A percentile compares a stretch with the other conserved stretches of the same genome.
Conservation (phyloP, 2,113 vertebrate genomes). For the Sorex araneus region DNA sequence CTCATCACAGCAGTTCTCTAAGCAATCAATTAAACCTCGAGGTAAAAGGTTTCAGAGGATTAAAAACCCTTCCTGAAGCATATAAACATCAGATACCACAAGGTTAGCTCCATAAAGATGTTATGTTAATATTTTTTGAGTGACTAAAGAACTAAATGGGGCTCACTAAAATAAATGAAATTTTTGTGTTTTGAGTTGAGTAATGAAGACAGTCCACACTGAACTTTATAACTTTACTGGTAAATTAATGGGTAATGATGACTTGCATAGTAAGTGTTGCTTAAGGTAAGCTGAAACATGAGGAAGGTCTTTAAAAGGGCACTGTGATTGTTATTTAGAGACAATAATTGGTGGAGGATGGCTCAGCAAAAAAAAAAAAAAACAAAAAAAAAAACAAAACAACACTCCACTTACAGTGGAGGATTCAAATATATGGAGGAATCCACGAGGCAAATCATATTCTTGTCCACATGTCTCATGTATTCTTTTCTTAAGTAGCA, state of each 20-base stretch:
- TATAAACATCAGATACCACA: background rate
- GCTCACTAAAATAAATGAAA: background rate
- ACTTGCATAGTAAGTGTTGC: background rate
- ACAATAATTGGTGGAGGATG: background rate
- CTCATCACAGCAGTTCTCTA: background rate
- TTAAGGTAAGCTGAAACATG: background rate
- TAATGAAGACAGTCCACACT: constrained; percentile 1
- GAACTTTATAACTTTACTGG: background rate
- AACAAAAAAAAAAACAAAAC: background rate
- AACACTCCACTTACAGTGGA: background rate
- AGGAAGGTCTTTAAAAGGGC: background rate
- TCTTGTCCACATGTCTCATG: background rate
- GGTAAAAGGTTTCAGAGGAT: background rate
- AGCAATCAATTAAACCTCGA: background rate
- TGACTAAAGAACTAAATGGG: background rate
- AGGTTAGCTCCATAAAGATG: background rate
- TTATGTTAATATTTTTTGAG: background rate
- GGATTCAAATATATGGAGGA: fast-evolving
- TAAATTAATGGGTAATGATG: background rate
- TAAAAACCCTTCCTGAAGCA: background rate
- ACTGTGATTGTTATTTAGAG: background rate
- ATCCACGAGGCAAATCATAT: fast-evolving
- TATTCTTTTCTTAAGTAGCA: background rate
- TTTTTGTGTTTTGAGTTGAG: background rate
- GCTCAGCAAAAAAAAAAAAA: background rate